These are phyloP conservation scores for Melipona beecheii DNA, from an alignment of 2,888 invertebrate species.

Conservation along the genomic window DNA sequence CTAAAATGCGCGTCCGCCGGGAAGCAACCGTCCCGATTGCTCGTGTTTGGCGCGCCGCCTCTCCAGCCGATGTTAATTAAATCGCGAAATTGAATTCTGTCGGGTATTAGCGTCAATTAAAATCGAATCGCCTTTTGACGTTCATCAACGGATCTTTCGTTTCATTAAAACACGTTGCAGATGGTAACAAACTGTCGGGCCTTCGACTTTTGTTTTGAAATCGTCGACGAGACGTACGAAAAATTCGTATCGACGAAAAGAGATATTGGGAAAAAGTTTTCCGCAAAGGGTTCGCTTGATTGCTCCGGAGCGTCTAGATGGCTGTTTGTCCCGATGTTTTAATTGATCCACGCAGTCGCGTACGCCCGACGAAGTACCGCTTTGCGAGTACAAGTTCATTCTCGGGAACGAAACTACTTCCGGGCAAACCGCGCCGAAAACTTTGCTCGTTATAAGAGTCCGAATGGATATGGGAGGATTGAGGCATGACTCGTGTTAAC, in stretches of 20 bases:
- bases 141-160: background rate
- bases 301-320: background rate
- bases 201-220: background rate
- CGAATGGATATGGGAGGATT: constrained; percentile 36
- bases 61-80: constrained; percentile 60
- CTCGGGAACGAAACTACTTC: constrained; percentile 25
- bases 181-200: background rate
- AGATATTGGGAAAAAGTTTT: background rate
- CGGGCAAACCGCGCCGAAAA: constrained; percentile 36
- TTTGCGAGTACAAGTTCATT: constrained; percentile 22
- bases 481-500: constrained; percentile 51
- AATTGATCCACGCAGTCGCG: constrained; percentile 32
- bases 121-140: constrained; percentile 43
- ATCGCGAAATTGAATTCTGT: constrained; percentile 58
- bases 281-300: background rate
- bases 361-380: background rate
- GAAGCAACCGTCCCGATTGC: constrained; percentile 38
- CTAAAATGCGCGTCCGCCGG: constrained; percentile 51
- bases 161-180: background rate
- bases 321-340: constrained; percentile 17
- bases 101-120: constrained; percentile 62
- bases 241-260: background rate
- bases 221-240: background rate
- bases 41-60: constrained; percentile 20
- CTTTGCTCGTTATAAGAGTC: constrained; percentile 56